phyloP scores from a whole-genome alignment of 2,888 invertebrate genomes.

The Spicauda simplicius region DNA sequence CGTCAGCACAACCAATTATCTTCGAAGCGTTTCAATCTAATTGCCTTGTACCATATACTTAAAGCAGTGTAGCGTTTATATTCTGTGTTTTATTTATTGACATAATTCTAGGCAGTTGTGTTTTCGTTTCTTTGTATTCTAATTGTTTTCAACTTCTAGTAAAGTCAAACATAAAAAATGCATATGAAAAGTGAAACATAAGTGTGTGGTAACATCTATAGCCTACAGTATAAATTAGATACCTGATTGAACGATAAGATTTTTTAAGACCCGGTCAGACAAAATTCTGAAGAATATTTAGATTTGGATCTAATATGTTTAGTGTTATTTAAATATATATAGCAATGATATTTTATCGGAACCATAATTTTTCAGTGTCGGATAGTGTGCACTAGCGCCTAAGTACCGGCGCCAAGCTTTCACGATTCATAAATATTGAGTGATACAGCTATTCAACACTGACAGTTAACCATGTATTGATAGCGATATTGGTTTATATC shows the following conservation, averaged over 20 bases:
- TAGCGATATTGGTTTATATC: constrained; percentile 11
- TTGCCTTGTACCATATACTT: neutral
- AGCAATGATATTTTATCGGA: neutral
- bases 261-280: no score
- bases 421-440: neutral
- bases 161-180: no score
- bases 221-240: no score
- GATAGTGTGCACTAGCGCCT: neutral
- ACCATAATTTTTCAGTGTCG: neutral
- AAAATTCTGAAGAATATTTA: no score
- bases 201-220: no score
- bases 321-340: no score
- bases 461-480: constrained; percentile 14
- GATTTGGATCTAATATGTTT: no score
- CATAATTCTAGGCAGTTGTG: neutral
- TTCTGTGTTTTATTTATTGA: no score
- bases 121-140: neutral
- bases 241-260: no score
- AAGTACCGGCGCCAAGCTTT: neutral
- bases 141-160: no score
- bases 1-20: neutral
- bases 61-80: no score
- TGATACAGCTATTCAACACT: neutral
- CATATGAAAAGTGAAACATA: no score
- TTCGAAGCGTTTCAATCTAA: neutral